Evolutionary conservation across 2,113 vertebrate species (phyloP).

Genomic region (Dromas ardeola): DNA sequence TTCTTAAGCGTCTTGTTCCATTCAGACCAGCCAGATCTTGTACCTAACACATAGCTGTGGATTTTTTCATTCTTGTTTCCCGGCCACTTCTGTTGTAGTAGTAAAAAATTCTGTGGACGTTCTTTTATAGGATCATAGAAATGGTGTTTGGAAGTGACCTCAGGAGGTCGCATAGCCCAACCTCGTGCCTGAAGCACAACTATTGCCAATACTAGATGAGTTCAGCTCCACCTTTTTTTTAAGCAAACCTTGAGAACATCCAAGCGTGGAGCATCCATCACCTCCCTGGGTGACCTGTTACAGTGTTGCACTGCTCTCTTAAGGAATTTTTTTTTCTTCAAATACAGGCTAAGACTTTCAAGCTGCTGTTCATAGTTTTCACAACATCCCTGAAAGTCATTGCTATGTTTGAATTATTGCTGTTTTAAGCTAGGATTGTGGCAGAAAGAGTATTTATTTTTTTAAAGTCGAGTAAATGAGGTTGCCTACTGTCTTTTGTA

Average conservation of each 20-base stretch:
- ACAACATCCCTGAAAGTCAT: background rate
- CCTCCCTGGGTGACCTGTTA: background rate
- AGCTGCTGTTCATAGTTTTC: background rate
- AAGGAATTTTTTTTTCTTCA: background rate
- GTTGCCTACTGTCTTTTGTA: background rate
- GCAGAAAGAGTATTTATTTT: background rate
- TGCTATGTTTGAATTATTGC: background rate
- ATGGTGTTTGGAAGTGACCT: background rate
- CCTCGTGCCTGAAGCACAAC: background rate
- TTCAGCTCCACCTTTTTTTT: background rate
- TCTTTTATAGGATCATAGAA: background rate
- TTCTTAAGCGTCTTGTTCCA: background rate
- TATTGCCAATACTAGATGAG: background rate
- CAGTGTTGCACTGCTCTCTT: background rate
- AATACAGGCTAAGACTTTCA: background rate
- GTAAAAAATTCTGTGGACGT: background rate
- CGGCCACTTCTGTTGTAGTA: fast-evolving
- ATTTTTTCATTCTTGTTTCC: background rate
- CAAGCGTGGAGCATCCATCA: background rate
- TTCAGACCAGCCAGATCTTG: background rate
- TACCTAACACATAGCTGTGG: background rate
- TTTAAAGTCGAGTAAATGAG: background rate
- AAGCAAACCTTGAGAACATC: background rate
- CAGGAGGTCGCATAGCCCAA: background rate
- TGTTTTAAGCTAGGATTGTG: background rate